Conservation (phyloP, 2,113 vertebrate genomes). For the Odontophorus gujanensis region DNA sequence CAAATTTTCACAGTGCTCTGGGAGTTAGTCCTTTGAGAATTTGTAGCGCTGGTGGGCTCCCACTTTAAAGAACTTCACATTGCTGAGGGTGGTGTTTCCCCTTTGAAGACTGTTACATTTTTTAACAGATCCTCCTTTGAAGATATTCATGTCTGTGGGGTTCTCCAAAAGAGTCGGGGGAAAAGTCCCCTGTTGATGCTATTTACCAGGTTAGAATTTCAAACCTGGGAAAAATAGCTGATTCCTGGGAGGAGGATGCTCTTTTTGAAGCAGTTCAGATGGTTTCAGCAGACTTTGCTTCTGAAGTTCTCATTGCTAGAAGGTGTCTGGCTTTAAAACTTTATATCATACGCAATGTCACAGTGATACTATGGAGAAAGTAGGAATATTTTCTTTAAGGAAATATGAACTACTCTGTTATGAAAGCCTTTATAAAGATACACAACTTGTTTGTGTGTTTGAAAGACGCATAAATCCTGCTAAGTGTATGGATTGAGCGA, state of each 20-base stretch:
- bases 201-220: constrained; percentile 78
- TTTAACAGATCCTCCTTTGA: constrained; percentile 81
- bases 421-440: neutral
- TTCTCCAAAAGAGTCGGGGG: constrained; percentile 74
- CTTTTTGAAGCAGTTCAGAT: constrained; percentile 81
- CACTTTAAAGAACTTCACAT: constrained; percentile 80
- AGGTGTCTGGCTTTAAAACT: constrained; percentile 70
- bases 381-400: neutral
- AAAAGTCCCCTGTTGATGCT: constrained; percentile 72
- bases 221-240: constrained; percentile 72
- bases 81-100: constrained; percentile 79
- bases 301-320: constrained; percentile 73
- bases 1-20: constrained; percentile 71
- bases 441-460: neutral
- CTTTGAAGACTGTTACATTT: constrained; percentile 83
- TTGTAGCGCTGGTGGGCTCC: constrained; percentile 76
- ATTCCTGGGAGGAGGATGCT: constrained; percentile 72
- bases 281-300: constrained; percentile 72
- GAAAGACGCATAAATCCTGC: neutral
- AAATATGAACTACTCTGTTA: neutral
- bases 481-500: neutral
- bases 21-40: constrained; percentile 71
- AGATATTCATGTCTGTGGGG: constrained; percentile 76
- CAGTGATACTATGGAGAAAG: neutral
- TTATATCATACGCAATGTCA: constrained; percentile 17